Evolutionary conservation across 2,113 vertebrate genomes (phyloP), one percentile per base, ranked within the genome.

Genomic region (Platysternon megacephalum): DNA sequence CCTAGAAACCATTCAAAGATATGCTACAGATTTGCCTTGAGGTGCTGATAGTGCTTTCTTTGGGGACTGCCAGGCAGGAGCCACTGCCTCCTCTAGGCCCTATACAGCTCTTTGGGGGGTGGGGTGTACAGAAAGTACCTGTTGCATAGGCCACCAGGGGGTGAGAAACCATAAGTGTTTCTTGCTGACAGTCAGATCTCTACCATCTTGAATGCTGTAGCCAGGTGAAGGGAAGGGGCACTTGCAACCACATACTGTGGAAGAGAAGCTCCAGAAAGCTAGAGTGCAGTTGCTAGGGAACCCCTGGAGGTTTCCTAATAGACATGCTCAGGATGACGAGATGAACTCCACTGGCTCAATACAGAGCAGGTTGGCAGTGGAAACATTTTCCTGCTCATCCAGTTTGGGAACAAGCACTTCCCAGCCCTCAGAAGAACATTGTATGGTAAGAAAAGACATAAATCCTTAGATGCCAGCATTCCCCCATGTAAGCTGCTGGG

Each of bases 161-260:
- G 17, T 72, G 65, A 39, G 65, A 72, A 72, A 72, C 29, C 29
- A 32, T 58, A 29, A 58, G 14, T 35, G 14, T 35, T 65, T 65
- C 61, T 65, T 35, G 86, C 35, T 95, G 80, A 74, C 90, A 96
- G 94, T 93, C 90, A 97, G 89, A 92, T 46, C 81, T 86, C 85
- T 2, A 2, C 82, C 96, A 92, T 32, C 89, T 61, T 95, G 93
- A 92, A 52, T 84, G 55, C 85, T 92, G 28, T 56, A 72, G 79
- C 79, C 93, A 39, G 55, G 17, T 0, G 0, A 85, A 53, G 35
- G 93, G 88, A 92, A 93, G 90, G 39, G 14, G 53, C 86, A 93
- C 79, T 56, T 80, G 85, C 87, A 97, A 92, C 21, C 42, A 21
- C 83, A 46, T 83, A 53, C 42, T 0, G 0, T 22, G 49, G 49